Evolutionary conservation across 2,113 vertebrate species (phyloP), one percentile per base, ranked within the genome.

Genomic region (Muscicapa adusta): DNA sequence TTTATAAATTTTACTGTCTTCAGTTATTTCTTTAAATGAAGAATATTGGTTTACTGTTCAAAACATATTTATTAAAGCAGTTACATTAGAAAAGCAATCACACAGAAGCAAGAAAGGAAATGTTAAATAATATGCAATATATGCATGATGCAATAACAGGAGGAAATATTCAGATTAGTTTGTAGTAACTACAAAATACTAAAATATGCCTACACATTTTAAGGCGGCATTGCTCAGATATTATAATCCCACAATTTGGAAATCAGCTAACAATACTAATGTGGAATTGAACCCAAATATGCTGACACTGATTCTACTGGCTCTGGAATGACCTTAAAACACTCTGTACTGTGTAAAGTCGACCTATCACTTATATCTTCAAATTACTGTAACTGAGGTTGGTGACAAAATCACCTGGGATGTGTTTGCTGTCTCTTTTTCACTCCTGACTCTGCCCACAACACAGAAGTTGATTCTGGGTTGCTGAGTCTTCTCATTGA

Each of bases 331-430:
- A 33, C 26, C 42, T 82, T 42, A 33, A 66, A 92, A 75, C 1
- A 1, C 16, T 56, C 58, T 47, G 23, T 42, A 28, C 5, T 31
- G 23, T 42, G 33, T 40, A 28, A 74, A 57, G 9, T 12, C 12
- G 8, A 22, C 5, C 22, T 26, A 48, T 23, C 2, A 38, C 50
- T 74, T 40, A n/a, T 53, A 15, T 72, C 33, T 83, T 92, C 10
- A 76, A 92, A 42, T 12, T n/a, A 23, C 8, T 42, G 8, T 29
- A 29, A 7, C 8, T 48, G 22, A 71, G 25, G 61, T 9, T 0
- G 0, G 12, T 19, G 22, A 36, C 18, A 71, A 43, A 60, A 9
- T n/a, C 16, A 48, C 7, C 18, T 43, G 18, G 3, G 5, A 3
- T 51, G 7, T n/a, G 12, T 50, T 34, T 8, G 9, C 12, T 36